phyloP scores from a whole-genome alignment of 53 echinoderm and acorn worm genomes.

The Crossaster papposus region DNA sequence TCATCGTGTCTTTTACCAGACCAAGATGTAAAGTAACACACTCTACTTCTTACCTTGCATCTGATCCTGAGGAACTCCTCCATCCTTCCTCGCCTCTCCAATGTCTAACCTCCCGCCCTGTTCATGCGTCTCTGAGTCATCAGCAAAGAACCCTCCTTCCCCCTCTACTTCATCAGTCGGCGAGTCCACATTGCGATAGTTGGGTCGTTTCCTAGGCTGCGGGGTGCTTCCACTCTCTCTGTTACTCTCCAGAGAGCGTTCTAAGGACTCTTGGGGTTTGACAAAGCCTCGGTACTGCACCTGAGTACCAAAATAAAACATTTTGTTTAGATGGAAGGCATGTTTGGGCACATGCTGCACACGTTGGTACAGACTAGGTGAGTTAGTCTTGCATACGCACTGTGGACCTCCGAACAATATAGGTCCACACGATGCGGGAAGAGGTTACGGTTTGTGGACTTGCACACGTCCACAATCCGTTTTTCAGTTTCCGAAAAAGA shows the following conservation, averaged over 20 bases:
- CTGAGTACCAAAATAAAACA: conserved; percentile 18
- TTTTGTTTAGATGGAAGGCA: too few species aligned
- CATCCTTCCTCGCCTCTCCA: conserved; percentile 28
- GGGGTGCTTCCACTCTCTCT: conserved; percentile 61
- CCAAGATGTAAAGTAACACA: background rate
- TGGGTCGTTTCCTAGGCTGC: conserved; percentile 75
- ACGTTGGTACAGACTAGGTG: too few species aligned
- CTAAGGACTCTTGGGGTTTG: conserved; percentile 83
- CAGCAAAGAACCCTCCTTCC: conserved; percentile 34
- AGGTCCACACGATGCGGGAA: too few species aligned
- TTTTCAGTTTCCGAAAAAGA: too few species aligned
- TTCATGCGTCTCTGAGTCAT: conserved; percentile 14
- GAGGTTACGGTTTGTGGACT: too few species aligned
- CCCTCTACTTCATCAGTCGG: conserved; percentile 81
- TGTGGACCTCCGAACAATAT: too few species aligned
- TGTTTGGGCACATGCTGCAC: too few species aligned
- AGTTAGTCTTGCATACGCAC: too few species aligned
- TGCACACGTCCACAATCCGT: too few species aligned
- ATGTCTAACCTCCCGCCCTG: background rate
- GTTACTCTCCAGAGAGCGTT: conserved; percentile 83
- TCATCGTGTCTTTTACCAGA: background rate
- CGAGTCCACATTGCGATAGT: conserved; percentile 92
- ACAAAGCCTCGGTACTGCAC: conserved; percentile 82
- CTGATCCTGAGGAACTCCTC: background rate
- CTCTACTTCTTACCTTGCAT: background rate